These are phyloP conservation scores for Amphipyra berbera DNA, from an alignment of 2,888 invertebrate genomes.

Conservation along the genomic window DNA sequence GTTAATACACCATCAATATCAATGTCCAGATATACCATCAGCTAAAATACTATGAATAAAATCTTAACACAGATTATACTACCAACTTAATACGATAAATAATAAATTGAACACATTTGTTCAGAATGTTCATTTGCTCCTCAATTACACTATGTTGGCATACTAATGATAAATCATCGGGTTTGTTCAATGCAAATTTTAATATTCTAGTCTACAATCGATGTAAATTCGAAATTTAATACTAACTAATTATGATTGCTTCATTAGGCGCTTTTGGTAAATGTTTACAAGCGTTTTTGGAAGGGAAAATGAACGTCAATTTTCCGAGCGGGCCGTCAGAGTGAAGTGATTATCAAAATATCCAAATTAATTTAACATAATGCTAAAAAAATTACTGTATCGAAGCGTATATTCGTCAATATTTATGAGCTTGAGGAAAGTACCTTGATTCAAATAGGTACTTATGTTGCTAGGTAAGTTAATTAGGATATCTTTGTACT, in stretches of 20 bases:
- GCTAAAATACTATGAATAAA: too few species aligned
- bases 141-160: slow-evolving; percentile 14
- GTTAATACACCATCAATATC: too few species aligned
- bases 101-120: neutral
- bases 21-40: too few species aligned
- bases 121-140: slow-evolving; percentile 7
- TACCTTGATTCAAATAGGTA: slow-evolving; percentile 2
- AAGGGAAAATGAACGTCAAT: slow-evolving; percentile 34
- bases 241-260: slow-evolving; percentile 50
- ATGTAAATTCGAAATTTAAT: slow-evolving; percentile 46
- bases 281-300: slow-evolving; percentile 46
- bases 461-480: slow-evolving; percentile 1
- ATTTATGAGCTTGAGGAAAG: neutral
- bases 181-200: slow-evolving; percentile 37
- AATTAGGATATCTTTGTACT: too few species aligned
- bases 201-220: slow-evolving; percentile 38
- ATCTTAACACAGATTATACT: too few species aligned
- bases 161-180: slow-evolving; percentile 27
- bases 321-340: slow-evolving; percentile 23
- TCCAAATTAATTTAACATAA: slow-evolving; percentile 12
- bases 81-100: too few species aligned
- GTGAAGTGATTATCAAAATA: slow-evolving; percentile 35
- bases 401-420: neutral
- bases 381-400: slow-evolving; percentile 10
- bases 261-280: slow-evolving; percentile 46